Evolutionary conservation across 2,888 invertebrate genomes (phyloP).

Genomic region (Craniophora ligustri): DNA sequence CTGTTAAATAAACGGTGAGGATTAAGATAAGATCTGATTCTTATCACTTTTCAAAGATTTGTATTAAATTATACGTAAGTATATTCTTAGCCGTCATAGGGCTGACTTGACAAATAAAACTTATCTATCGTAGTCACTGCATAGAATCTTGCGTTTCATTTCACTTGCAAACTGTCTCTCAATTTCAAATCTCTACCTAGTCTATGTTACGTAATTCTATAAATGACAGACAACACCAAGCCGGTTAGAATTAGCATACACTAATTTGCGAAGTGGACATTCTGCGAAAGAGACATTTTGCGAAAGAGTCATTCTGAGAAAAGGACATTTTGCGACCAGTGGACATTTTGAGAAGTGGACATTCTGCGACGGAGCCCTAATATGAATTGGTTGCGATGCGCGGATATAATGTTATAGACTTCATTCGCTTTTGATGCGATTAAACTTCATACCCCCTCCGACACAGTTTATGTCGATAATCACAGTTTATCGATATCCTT

Average conservation of each 20-base stretch:
- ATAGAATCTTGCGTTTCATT: neutral
- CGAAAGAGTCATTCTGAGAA: no score
- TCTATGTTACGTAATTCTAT: conserved; percentile 28
- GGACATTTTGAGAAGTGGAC: no score
- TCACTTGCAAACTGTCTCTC: conserved; percentile 1
- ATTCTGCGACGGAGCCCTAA: no score
- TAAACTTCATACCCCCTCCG: conserved; percentile 39
- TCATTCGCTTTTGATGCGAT: conserved; percentile 55
- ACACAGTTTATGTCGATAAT: conserved; percentile 43
- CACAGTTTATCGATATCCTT: conserved; percentile 54
- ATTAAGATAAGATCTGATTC: conserved; percentile 15
- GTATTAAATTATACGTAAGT: neutral
- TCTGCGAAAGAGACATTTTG: no score
- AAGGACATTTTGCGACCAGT: no score
- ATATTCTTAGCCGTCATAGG: neutral
- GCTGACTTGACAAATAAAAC: no score
- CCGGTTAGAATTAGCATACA: conserved; percentile 57
- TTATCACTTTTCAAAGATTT: neutral
- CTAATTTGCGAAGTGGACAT: no score
- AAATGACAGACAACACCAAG: conserved; percentile 31
- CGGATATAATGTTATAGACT: conserved; percentile 45
- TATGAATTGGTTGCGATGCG: conserved; percentile 54
- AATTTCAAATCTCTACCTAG: conserved; percentile 7
- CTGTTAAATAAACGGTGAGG: conserved; percentile 4
- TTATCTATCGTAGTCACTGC: no score